These are phyloP conservation scores for Caerostris extrusa DNA, from an alignment of 1,140 invertebrate species.

Conservation along the genomic window DNA sequence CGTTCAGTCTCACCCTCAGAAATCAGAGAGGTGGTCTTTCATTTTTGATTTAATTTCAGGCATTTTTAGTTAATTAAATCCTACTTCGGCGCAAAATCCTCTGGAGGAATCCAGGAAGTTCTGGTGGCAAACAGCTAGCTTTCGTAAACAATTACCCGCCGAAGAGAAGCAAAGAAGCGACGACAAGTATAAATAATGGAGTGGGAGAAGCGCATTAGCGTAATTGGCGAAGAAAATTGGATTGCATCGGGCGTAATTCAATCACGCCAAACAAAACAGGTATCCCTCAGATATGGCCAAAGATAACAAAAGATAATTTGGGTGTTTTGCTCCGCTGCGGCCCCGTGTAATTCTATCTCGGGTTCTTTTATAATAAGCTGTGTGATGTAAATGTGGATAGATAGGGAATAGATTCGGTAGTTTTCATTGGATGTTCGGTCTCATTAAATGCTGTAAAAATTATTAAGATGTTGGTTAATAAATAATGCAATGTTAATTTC, in stretches of 20 bases:
- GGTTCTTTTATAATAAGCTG: not conserved
- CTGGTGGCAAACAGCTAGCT: not conserved
- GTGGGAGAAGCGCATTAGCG: not conserved
- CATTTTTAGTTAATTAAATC: constrained; percentile 15
- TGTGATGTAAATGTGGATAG: not conserved
- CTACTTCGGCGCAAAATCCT: not conserved
- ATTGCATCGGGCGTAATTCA: constrained; percentile 10
- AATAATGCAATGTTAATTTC: too few relatives aligned
- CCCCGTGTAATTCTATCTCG: not conserved
- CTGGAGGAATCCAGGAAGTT: not conserved
- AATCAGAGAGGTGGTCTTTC: not conserved
- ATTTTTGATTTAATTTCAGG: constrained; percentile 1
- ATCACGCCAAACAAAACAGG: constrained; percentile 1
- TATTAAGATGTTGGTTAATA: too few relatives aligned
- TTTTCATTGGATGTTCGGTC: not conserved
- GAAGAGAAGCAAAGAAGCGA: not conserved
- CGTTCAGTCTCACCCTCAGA: not conserved
- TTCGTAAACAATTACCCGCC: not conserved
- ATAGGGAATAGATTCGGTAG: not conserved
- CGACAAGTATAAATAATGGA: constrained; percentile 30
- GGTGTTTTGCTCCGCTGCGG: not conserved
- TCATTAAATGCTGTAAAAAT: too few relatives aligned
- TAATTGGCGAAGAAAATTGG: constrained; percentile 10
- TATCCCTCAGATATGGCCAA: not conserved
- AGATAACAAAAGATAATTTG: constrained; percentile 17